A percentile compares a stretch with the other conserved stretches of the same genome.
phyloP scores from a whole-genome alignment of 2,797 vertebrate genomes.

The Pachyuromys duprasi region DNA sequence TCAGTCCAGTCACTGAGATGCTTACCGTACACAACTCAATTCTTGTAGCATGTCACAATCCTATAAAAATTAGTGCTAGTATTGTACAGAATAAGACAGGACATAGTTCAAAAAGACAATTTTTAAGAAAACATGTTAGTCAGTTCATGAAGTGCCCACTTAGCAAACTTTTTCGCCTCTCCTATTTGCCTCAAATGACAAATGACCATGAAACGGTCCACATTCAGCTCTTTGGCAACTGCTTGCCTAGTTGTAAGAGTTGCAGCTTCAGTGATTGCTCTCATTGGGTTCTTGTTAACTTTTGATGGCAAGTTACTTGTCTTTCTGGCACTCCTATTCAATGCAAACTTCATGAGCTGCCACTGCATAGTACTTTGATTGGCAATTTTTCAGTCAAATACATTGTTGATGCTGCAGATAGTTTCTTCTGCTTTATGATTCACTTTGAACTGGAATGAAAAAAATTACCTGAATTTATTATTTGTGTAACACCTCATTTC shows the following conservation, averaged over 20 bases:
- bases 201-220: neutral
- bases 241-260: neutral
- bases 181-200: neutral
- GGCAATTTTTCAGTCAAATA: neutral
- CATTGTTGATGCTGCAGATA: neutral
- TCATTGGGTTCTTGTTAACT: neutral
- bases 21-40: neutral
- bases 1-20: no score
- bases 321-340: neutral
- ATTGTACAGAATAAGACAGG: neutral
- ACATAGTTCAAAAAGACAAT: neutral
- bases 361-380: no score
- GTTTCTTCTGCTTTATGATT: neutral
- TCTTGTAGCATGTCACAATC: neutral
- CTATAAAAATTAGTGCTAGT: neutral
- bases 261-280: neutral
- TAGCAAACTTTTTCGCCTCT: neutral
- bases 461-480: neutral
- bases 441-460: neutral
- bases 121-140: neutral
- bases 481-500: neutral
- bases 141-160: neutral
- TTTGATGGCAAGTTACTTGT: neutral
- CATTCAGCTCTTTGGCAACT: neutral
- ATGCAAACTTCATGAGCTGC: no score